Evolutionary conservation across 2,888 invertebrate genomes (phyloP).

Genomic region (Agriopis leucophaearia): DNA sequence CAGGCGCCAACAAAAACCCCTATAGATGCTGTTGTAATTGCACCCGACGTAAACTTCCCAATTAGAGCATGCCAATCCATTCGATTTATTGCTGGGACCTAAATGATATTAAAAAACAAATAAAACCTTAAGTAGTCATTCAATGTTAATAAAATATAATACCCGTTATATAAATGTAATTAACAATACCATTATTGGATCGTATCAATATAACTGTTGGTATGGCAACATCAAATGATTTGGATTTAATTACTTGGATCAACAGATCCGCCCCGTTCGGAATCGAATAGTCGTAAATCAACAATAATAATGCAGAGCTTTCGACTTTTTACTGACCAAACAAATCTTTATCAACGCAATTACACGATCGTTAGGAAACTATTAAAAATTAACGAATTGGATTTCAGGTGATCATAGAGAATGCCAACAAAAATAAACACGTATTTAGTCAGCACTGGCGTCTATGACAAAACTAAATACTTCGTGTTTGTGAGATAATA

Average conservation of each 20-base stretch:
- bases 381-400: slow-evolving; percentile 68
- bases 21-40: slow-evolving; percentile 61
- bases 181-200: slow-evolving; percentile 70
- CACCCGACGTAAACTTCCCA: slow-evolving; percentile 61
- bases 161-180: slow-evolving; percentile 66
- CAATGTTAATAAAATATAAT: slow-evolving; percentile 60
- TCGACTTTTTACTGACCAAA: slow-evolving; percentile 73
- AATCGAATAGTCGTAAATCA: slow-evolving; percentile 76
- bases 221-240: slow-evolving; percentile 72
- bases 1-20: slow-evolving; percentile 72
- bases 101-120: slow-evolving; percentile 60
- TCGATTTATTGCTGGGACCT: slow-evolving; percentile 58
- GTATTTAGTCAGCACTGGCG: slow-evolving; percentile 10
- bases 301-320: slow-evolving; percentile 72
- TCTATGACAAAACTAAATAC: slow-evolving; percentile 13
- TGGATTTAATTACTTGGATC: slow-evolving; percentile 79
- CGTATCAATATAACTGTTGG: slow-evolving; percentile 70
- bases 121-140: slow-evolving; percentile 59
- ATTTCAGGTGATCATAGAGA: slow-evolving; percentile 52
- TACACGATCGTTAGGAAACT: slow-evolving; percentile 79
- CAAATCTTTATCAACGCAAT: slow-evolving; percentile 82
- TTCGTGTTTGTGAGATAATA: slow-evolving; percentile 15
- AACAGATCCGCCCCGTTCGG: slow-evolving; percentile 71
- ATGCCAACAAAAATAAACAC: slow-evolving; percentile 24
- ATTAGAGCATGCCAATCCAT: slow-evolving; percentile 64